A percentile compares a stretch with the other conserved stretches of the same genome.
Conservation (phyloP, 2,888 invertebrate genomes). For the Athalia cordata region DNA sequence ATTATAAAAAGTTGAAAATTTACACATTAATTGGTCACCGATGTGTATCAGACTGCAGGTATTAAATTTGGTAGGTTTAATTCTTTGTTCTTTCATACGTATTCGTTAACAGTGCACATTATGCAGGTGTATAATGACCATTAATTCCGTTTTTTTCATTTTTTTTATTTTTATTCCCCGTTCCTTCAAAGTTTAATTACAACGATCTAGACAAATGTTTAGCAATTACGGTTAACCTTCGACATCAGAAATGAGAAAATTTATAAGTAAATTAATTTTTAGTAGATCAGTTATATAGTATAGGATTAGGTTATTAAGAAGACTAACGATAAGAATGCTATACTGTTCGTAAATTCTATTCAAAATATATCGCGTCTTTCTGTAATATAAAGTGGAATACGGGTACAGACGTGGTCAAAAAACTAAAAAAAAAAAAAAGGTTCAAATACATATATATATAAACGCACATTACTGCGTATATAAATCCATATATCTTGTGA, state of each 20-base stretch:
- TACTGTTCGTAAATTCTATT: not conserved
- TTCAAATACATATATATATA: not conserved
- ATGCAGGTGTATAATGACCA: not conserved
- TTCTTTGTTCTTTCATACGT: not conserved
- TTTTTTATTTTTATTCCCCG: not conserved
- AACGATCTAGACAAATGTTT: not conserved
- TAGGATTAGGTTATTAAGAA: not conserved
- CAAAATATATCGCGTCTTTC: not conserved
- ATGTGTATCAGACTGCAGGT: slow-evolving; percentile 5
- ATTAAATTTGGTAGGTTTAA: no score
- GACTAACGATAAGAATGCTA: not conserved
- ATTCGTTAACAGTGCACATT: not conserved
- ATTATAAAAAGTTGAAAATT: slow-evolving; percentile 26
- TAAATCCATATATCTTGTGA: slow-evolving; percentile 40
- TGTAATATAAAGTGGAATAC: not conserved
- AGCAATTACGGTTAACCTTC: not conserved
- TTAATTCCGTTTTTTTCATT: not conserved
- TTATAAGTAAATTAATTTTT: not conserved
- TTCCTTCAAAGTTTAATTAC: no score
- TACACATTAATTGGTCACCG: slow-evolving; percentile 41
- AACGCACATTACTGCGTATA: not conserved
- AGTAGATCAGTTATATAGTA: no score
- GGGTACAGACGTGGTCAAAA: no score
- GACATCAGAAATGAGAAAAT: not conserved
- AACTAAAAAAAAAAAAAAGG: not conserved